Evolutionary conservation across 2,113 vertebrate species (phyloP), one percentile per base, ranked within the genome.

Genomic region (Rhinopomastus cyanomelas): DNA sequence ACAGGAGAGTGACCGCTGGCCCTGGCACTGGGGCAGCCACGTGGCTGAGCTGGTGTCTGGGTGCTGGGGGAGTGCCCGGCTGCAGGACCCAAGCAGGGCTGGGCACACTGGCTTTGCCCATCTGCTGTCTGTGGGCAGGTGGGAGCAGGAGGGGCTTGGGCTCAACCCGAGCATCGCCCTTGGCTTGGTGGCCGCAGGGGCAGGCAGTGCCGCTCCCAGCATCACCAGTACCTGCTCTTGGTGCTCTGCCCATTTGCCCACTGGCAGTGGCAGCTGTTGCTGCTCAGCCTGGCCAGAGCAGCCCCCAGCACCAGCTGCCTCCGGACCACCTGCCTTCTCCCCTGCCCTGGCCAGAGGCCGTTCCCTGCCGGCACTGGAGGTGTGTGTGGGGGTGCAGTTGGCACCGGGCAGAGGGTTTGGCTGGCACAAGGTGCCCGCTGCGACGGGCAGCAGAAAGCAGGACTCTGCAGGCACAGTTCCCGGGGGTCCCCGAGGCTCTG

Each of bases 1-100:
- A 0, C 12, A 21, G 34, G 37, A 30, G 12, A 6, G 36, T 19
- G 66, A 44, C 2, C 1, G 3, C 51, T 36, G 6, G 5, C 59
- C 9, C 17, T 0, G 19, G 34, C 0, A 0, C 39, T n/a, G 49
- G 11, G 55, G 27, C 1, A 25, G 37, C 34, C 11, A 4, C 5
- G 1, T 0, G 12, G n/a, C 53, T 19, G 87, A 26, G 6, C 6
- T 26, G 6, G 7, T 6, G 25, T 15, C 8, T 1, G 8, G 87
- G 8, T 30, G 32, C 10, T 8, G 39, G 13, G 32, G 29, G 53
- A n/a, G n/a, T 26, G 21, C 22, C 7, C 34, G 44, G n/a, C 44
- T 19, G 5, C 32, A 22, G 21, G 30, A 22, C 44, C 1, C 0
- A 46, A 9, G 53, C 4, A 10, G 46, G 61, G 57, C 39, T 5